Base-by-base conservation (phyloP, 2,113 vertebrate species). In the Chionis minor region DNA sequence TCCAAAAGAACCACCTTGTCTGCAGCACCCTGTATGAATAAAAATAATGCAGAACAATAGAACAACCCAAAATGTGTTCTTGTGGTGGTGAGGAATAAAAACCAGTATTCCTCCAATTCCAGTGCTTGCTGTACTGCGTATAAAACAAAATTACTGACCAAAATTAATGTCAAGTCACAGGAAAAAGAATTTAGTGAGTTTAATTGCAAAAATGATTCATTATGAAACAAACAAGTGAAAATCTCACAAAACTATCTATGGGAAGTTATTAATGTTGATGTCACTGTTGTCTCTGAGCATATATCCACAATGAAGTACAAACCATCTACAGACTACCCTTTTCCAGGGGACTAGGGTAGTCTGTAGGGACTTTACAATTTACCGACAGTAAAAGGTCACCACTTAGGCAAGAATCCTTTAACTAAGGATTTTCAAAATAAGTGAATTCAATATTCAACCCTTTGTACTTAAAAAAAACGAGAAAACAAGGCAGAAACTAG, bases 1-100 rank as follows among this genome's bases (percentile, higher is more conserved):
- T 99, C 99, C 73, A 99, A 93, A 85, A 99, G 99, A 97, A 99
- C 98, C 51, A 99, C 97, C 96, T 98, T 99, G 92, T 99, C 99
- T 95, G 99, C 98, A 97, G 98, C 72, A 94, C 98, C 97, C 99
- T 99, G 67, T 45, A 80, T 0, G 30, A 49, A 90, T 51, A 88
- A 38, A 38, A 91, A 33, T 28, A 80, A 63, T 15, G 51, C 28
- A 82, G 22, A 92, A 74, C 22, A 89, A 54, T 27, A 61, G 86
- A 91, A 28, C 55, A 96, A 88, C 71, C 2, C 24, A 32, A 44
- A 80, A 65, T 16, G 59, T 58, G 13, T 52, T 91, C 8, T 33
- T 59, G 15, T 27, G 14, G 8, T 7, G 5, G 4, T 10, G 1
- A 74, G 20, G 45, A 80, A 92, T 28, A 61, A 82, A 79, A 62